These are phyloP conservation scores for Enteromius anoplus DNA, from an alignment of 2,797 vertebrate genomes.

Conservation along the genomic window DNA sequence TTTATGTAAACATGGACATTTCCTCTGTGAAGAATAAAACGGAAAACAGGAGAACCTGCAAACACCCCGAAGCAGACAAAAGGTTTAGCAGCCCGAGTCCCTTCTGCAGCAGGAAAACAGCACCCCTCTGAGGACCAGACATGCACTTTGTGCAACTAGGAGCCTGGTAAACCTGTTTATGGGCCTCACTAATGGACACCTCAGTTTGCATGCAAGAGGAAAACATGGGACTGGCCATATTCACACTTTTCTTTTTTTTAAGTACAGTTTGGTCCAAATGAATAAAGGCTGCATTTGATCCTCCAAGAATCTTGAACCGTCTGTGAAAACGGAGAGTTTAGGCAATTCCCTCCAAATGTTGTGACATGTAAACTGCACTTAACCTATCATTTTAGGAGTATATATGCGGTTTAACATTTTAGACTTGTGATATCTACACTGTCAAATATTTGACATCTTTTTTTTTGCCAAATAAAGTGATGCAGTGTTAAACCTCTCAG, in stretches of 20 bases:
- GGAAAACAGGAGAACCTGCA: neutral
- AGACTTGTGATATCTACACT: neutral
- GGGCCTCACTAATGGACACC: too few relatives aligned
- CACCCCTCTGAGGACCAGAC: neutral
- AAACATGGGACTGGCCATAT: neutral
- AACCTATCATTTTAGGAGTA: neutral
- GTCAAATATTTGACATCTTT: neutral
- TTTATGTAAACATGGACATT: neutral
- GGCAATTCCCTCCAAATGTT: neutral
- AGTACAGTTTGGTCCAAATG: neutral
- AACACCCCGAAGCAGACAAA: neutral
- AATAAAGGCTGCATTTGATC: neutral
- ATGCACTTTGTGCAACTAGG: neutral
- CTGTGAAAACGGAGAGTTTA: neutral
- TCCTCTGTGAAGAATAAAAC: neutral
- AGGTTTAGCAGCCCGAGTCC: conserved; percentile 20
- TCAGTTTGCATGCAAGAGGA: neutral
- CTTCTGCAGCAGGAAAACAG: conserved; percentile 19
- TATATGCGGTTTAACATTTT: neutral
- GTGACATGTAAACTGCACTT: neutral
- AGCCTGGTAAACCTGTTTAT: neutral
- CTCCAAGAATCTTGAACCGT: neutral
- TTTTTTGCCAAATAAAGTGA: neutral
- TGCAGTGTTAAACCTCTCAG: neutral
- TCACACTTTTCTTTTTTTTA: neutral